Conservation (phyloP, 1,140 invertebrate species). For the Druon quercuslanigerum region DNA sequence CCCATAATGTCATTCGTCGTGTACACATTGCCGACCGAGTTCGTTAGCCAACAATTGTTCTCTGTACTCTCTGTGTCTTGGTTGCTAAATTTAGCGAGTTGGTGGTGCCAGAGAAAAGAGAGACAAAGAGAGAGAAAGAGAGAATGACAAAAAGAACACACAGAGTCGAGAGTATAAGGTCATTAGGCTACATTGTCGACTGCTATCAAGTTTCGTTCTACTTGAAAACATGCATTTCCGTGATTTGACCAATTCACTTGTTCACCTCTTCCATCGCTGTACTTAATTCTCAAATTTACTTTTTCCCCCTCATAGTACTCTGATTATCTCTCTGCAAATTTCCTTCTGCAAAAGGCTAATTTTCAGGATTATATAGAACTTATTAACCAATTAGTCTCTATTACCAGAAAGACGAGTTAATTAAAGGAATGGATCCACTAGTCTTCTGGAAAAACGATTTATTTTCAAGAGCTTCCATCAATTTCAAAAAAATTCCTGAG, state of each 20-base stretch:
- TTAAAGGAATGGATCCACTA: not conserved
- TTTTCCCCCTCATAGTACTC: not conserved
- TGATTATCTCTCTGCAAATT: not conserved
- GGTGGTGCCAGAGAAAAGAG: constrained; percentile 16
- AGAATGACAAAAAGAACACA: constrained; percentile 27
- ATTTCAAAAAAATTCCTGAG: not conserved
- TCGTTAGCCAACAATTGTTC: constrained; percentile 66
- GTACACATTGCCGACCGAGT: constrained; percentile 37
- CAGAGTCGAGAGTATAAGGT: constrained; percentile 29
- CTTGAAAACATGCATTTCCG: constrained; percentile 48
- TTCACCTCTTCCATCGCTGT: not conserved
- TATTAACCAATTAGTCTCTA: not conserved
- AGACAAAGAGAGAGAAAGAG: constrained; percentile 1
- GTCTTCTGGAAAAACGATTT: not conserved
- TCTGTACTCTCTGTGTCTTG: constrained; percentile 32
- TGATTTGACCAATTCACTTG: constrained; percentile 60
- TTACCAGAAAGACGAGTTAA: not conserved
- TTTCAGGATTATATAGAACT: constrained; percentile 8
- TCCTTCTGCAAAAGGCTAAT: not conserved
- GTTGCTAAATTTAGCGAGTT: constrained; percentile 34
- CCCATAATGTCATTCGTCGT: not conserved
- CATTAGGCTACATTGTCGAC: constrained; percentile 57
- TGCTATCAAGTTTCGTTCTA: constrained; percentile 33
- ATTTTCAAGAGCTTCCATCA: not conserved
- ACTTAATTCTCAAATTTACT: not conserved